phyloP scores from a whole-genome alignment of 2,888 invertebrate species.

The Sinohyriopsis cumingii region DNA sequence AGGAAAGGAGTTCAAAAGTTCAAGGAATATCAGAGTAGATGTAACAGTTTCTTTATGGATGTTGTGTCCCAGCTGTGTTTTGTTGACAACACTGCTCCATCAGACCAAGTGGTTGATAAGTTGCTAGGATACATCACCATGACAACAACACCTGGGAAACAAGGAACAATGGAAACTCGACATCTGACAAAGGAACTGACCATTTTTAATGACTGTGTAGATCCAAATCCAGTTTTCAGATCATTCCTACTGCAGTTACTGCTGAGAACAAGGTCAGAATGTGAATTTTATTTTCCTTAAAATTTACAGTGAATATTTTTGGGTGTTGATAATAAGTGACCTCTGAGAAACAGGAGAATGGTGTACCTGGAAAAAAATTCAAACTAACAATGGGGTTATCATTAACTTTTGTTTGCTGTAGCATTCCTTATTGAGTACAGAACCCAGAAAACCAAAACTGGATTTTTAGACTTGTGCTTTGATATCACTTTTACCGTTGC shows the following conservation, averaged over 20 bases:
- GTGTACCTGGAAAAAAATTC: too few relatives aligned
- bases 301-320: too few relatives aligned
- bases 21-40: constrained; percentile 18
- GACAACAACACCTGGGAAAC: neutral
- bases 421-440: too few relatives aligned
- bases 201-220: constrained; percentile 55
- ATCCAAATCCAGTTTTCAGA: constrained; percentile 62
- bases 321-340: too few relatives aligned
- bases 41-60: constrained; percentile 24
- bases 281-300: neutral
- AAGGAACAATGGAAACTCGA: constrained; percentile 4
- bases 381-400: too few relatives aligned
- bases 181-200: constrained; percentile 49
- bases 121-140: constrained; percentile 18
- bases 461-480: too few relatives aligned
- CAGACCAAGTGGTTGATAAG: constrained; percentile 18
- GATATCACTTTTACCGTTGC: too few relatives aligned
- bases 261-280: constrained; percentile 49
- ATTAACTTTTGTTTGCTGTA: too few relatives aligned
- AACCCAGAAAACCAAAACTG: too few relatives aligned
- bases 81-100: constrained; percentile 19
- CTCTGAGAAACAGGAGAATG: too few relatives aligned
- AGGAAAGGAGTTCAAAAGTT: constrained; percentile 14
- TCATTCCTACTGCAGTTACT: constrained; percentile 61
- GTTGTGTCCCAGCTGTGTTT: constrained; percentile 29